These are phyloP conservation scores for Morpho achilles DNA, from an alignment of 2,888 invertebrate species.

Conservation along the genomic window DNA sequence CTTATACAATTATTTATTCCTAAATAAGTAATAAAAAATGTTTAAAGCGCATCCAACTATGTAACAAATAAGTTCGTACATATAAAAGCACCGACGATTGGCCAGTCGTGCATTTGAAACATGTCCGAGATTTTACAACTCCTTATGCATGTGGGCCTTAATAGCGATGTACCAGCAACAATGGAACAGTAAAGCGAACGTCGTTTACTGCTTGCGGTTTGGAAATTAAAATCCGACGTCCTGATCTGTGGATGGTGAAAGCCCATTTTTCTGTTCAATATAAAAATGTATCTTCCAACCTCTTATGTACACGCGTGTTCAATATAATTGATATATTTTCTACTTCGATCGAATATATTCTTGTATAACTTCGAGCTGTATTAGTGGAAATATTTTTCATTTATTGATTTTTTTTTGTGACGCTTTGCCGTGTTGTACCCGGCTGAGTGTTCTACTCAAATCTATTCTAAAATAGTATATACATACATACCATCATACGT, in stretches of 20 bases:
- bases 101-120: conserved; percentile 28
- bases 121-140: conserved; percentile 46
- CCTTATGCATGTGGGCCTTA: conserved; percentile 45
- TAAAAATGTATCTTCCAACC: conserved; percentile 1
- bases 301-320: too few species aligned
- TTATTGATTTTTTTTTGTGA: too few species aligned
- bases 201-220: conserved; percentile 75
- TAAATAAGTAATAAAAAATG: neutral
- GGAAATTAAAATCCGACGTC: conserved; percentile 76
- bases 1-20: too few species aligned
- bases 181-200: conserved; percentile 72
- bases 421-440: too few species aligned
- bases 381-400: too few species aligned
- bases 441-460: too few species aligned
- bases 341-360: too few species aligned
- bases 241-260: conserved; percentile 46
- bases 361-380: too few species aligned
- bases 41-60: conserved; percentile 9
- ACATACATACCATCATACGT: too few species aligned
- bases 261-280: conserved; percentile 17
- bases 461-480: too few species aligned
- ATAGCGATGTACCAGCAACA: conserved; percentile 46
- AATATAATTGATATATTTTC: too few species aligned
- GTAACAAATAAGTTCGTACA: conserved; percentile 12
- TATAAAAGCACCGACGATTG: conserved; percentile 17